A percentile compares a stretch with the other conserved stretches of the same genome.
Evolutionary conservation across 2,888 invertebrate species (phyloP).

Genomic region (Ennomos quercinarius): DNA sequence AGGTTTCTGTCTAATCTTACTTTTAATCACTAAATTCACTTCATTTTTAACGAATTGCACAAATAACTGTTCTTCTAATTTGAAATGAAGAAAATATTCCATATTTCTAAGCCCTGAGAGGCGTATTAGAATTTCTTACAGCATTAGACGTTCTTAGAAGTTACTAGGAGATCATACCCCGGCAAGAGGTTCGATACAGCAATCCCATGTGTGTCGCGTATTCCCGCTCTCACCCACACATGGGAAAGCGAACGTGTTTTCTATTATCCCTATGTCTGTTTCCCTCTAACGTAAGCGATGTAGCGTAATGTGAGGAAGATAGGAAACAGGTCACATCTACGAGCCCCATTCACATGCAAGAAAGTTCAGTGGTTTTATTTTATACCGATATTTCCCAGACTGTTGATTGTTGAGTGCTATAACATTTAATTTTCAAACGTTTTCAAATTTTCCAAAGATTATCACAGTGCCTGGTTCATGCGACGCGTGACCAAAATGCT

Average conservation of each 20-base stretch:
- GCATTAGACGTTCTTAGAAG: slow-evolving; percentile 85
- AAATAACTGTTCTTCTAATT: too few relatives aligned
- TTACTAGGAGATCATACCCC: slow-evolving; percentile 74
- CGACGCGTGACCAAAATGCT: too few relatives aligned
- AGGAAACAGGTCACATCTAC: slow-evolving; percentile 48
- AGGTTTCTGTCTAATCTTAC: too few relatives aligned
- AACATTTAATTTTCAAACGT: too few relatives aligned
- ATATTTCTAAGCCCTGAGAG: background rate
- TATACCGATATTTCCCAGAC: background rate
- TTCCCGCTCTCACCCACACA: slow-evolving; percentile 64
- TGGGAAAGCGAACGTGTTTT: slow-evolving; percentile 58
- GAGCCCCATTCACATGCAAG: slow-evolving; percentile 31
- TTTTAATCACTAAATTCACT: too few relatives aligned
- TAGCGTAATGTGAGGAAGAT: slow-evolving; percentile 48
- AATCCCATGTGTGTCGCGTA: slow-evolving; percentile 61
- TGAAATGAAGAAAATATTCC: too few relatives aligned
- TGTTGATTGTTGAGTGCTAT: too few relatives aligned
- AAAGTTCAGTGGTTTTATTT: slow-evolving; percentile 17
- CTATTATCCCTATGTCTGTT: slow-evolving; percentile 72
- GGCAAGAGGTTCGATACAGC: slow-evolving; percentile 65
- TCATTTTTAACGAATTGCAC: too few relatives aligned
- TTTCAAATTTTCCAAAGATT: too few relatives aligned
- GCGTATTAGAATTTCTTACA: slow-evolving; percentile 67
- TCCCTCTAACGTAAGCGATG: slow-evolving; percentile 45
- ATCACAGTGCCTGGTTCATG: too few relatives aligned